Evolutionary conservation across 2,797 vertebrate genomes (phyloP).

Genomic region (Meriones psammophilus): DNA sequence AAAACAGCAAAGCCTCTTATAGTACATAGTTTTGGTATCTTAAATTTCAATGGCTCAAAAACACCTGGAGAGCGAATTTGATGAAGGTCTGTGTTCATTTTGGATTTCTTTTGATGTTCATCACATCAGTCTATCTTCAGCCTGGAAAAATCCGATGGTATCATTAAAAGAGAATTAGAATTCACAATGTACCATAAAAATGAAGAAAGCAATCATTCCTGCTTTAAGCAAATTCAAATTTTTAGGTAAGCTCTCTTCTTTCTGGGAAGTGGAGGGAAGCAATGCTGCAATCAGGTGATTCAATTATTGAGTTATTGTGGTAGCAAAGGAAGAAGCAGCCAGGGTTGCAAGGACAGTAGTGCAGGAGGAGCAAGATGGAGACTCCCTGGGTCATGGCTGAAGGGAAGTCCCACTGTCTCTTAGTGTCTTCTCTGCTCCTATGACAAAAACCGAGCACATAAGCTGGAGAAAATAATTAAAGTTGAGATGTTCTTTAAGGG

Average conservation of each 20-base stretch:
- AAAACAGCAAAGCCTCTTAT: neutral
- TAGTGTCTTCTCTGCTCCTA: neutral
- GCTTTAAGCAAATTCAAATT: constrained; percentile 27
- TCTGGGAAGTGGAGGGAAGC: neutral
- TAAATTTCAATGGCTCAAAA: neutral
- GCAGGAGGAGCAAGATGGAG: neutral
- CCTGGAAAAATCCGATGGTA: neutral
- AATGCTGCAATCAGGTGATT: constrained; percentile 13
- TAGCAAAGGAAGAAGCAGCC: neutral
- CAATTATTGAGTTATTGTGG: neutral
- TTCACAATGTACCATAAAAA: neutral
- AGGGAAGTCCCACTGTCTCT: neutral
- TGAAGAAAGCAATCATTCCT: neutral
- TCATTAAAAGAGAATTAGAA: constrained; percentile 7
- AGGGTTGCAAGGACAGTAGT: neutral
- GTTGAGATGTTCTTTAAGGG: neutral
- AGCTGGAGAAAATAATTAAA: neutral
- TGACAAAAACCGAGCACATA: neutral
- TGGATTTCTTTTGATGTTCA: neutral
- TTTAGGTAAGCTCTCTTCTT: neutral
- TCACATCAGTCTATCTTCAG: neutral
- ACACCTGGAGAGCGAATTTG: neutral
- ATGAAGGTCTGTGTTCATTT: neutral
- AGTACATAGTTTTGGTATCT: neutral
- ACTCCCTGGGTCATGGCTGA: neutral